Base-by-base conservation (phyloP, 2,113 vertebrate species). In the Podarcis cretensis region DNA sequence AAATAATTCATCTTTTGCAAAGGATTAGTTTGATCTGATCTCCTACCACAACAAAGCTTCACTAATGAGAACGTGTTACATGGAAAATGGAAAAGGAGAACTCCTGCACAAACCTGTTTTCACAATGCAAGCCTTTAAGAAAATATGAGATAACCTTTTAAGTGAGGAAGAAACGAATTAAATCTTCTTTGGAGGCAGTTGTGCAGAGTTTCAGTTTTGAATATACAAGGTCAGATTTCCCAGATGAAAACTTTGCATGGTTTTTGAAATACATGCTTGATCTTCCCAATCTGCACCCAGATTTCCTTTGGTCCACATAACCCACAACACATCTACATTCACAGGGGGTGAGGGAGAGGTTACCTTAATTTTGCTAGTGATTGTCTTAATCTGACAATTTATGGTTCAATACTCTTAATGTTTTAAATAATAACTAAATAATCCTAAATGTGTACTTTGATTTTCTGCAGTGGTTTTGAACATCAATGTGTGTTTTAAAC, bases 1-100 rank as follows among this genome's bases (percentile, higher is more conserved):
- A 30, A 89, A 79, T 79, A 69, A 80, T 25, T 87, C 83, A 57
- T 21, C 23, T 87, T 81, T 30, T 14, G 71, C 18, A 84, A 59
- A 25, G 10, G 54, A 78, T 71, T 71, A 71, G 63, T 79, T 82
- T 43, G 20, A 35, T 84, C 43, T 30, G 10, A 88, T 88, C 82
- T 68, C 21, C n/a, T 27, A 57, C 21, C 10, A 83, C 32, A 21
- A 65, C 76, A 6, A 77, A 14, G 23, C 23, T 25, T 69, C 82
- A 79, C 37, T 71, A 71, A 71, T 89, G 20, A 59, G 83, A 71
- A 88, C 57, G 4, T 68, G 25, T 69, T 84, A n/a, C n/a, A 59
- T 48, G 21, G 48, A n/a, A 69, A 54, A 78, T 88, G 59, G 23
- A 69, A n/a, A 68, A 30, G 5, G 10, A 63, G 16, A 3, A n/a